phyloP scores from a whole-genome alignment of 2,797 vertebrate species.

The Limnodromus scolopaceus region DNA sequence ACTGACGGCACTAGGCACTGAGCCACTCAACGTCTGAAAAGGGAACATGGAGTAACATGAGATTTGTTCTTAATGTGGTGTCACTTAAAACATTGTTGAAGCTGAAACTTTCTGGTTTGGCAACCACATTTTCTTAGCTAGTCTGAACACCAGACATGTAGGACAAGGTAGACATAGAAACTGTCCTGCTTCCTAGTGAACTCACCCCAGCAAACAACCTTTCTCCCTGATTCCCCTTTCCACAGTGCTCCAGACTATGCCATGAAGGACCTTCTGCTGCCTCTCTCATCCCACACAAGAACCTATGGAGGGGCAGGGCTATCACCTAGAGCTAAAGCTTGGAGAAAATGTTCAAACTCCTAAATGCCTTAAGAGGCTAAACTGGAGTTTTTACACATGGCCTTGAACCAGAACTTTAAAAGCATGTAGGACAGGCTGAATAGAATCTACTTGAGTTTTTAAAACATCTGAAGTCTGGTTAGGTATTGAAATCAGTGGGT shows the following conservation, averaged over 20 bases:
- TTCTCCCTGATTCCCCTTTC: neutral
- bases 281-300: neutral
- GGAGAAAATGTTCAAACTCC: neutral
- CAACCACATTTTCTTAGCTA: neutral
- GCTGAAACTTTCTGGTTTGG: neutral
- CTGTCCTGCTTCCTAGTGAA: neutral
- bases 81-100: neutral
- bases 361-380: neutral
- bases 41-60: neutral
- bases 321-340: neutral
- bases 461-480: neutral
- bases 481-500: neutral
- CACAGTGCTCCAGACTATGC: neutral
- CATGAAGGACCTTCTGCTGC: neutral
- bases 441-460: neutral
- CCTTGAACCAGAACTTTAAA: neutral
- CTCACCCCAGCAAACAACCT: neutral
- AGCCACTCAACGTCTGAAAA: neutral
- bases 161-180: neutral
- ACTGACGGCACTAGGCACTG: fast-evolving
- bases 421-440: neutral
- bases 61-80: neutral
- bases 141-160: neutral
- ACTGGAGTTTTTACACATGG: neutral
- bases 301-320: neutral